These are phyloP conservation scores for Philypnodon macrostomus DNA, from an alignment of 2,797 vertebrate species.

Conservation along the genomic window DNA sequence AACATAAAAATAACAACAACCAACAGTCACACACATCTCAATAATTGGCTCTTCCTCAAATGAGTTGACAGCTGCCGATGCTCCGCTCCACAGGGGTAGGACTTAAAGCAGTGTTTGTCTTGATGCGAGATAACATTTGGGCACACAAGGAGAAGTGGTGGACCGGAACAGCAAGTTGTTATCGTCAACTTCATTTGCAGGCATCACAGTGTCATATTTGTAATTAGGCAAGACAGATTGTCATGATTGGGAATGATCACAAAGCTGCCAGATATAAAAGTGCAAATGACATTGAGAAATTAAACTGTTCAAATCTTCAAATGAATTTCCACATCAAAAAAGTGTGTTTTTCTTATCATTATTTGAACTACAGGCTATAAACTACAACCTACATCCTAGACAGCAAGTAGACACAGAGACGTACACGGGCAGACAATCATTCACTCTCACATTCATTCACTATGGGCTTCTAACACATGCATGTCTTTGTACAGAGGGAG, in stretches of 20 bases:
- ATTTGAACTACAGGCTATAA: too few species aligned
- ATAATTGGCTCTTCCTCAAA: conserved; percentile 39
- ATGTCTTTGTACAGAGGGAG: too few species aligned
- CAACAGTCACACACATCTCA: too few species aligned
- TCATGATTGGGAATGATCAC: conserved; percentile 38
- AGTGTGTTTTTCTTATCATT: background rate
- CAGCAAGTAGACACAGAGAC: too few species aligned
- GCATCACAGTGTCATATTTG: conserved; percentile 33
- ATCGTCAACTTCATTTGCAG: conserved; percentile 33
- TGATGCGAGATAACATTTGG: conserved; percentile 13
- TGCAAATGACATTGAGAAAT: conserved; percentile 32
- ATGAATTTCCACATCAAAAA: conserved; percentile 18
- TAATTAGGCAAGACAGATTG: conserved; percentile 38
- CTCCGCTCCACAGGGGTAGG: conserved; percentile 8
- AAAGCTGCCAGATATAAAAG: conserved; percentile 41
- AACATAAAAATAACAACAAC: conserved; percentile 34
- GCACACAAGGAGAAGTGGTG: conserved; percentile 1
- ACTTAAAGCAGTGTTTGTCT: too few species aligned
- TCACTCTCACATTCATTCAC: too few species aligned
- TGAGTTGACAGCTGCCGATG: conserved; percentile 38
- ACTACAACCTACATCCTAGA: too few species aligned
- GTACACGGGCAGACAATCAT: too few species aligned
- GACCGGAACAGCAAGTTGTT: conserved; percentile 15
- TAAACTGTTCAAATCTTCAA: conserved; percentile 21
- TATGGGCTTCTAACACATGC: too few species aligned